Evolutionary conservation across 2,797 vertebrate species (phyloP).

Genomic region (Orientallactaga sibirica): DNA sequence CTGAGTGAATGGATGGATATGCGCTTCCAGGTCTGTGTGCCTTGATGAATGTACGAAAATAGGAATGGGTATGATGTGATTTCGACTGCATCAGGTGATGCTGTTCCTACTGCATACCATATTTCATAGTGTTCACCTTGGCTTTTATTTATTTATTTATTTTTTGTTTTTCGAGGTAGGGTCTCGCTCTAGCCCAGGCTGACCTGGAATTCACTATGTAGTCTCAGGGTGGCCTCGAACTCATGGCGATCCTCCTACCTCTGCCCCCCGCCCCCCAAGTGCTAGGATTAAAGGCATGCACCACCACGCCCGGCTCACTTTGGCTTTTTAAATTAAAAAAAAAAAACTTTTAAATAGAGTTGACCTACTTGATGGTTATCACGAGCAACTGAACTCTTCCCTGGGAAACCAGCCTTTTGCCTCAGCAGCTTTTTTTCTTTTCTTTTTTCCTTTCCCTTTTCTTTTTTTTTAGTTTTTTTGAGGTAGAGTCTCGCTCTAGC

Average conservation of each 20-base stretch:
- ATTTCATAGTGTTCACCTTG: slow-evolving; percentile 62
- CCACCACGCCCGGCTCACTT: slow-evolving; percentile 4
- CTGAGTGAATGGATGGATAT: background rate
- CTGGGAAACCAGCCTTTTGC: background rate
- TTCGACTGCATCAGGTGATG: background rate
- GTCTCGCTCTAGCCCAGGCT: too few species aligned
- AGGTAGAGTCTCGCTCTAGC: too few species aligned
- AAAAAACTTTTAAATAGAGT: slow-evolving; percentile 37
- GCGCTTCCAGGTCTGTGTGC: slow-evolving; percentile 30
- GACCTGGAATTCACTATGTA: too few species aligned
- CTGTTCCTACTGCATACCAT: slow-evolving; percentile 5
- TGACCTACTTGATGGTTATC: slow-evolving; percentile 32
- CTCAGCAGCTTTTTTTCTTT: background rate
- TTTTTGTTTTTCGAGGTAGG: too few species aligned
- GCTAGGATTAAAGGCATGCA: too few species aligned
- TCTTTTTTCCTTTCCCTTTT: too few species aligned
- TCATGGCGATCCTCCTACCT: too few species aligned
- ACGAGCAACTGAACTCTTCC: background rate
- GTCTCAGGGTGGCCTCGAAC: too few species aligned
- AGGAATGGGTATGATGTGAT: background rate
- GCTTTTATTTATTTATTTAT: background rate
- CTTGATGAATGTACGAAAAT: background rate
- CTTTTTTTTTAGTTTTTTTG: too few species aligned
- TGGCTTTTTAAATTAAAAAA: background rate
- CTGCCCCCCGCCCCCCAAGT: too few species aligned